Evolutionary conservation across 2,888 invertebrate genomes (phyloP), one percentile per base, ranked within the genome.

Genomic region (Aelia acuminata): DNA sequence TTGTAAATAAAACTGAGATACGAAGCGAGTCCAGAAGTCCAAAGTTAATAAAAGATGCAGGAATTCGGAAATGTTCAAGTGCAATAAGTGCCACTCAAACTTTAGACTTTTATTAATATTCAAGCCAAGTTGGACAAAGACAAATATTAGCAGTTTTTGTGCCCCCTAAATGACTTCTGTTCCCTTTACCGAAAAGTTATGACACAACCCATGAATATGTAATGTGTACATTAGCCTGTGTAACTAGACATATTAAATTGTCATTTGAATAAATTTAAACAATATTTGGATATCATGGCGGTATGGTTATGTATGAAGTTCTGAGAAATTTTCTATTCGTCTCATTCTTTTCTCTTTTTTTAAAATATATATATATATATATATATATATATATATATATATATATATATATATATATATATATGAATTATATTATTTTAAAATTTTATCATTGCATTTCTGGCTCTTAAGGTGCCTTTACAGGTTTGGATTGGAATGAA

Each of bases 31-130:
- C 31, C 31, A 31, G 31, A 31, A 18, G 26, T 63, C 31, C 31
- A 63, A 63, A 63, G 63, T 63, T 63, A 63, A 63, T 63, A 63
- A 63, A 63, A 63, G 31, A 63, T 63, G 63, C 63, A 63, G 63
- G 63, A 31, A 63, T 63, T 63, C 31, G 7, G 63, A 63, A 63
- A 63, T 63, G 63, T 63, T 63, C 15, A 31, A 63, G 63, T 63
- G 63, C 63, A 63, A 35, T 63, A 31, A 63, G 63, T 63, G 63
- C 31, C 31, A 63, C 63, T 63, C 63, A 63, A 63, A 63, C 15
- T 31, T 63, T 63, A 63, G 31, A 63, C 63, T 63, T 63, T 63
- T 63, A 63, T 63, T 63, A 63, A 63, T 63, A 63, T 63, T 63
- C 31, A 63, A 31, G 15, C 63, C 3, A 63, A 63, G 5, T 63